These are phyloP conservation scores for Neodiprion lecontei DNA, from an alignment of 1,140 invertebrate species.

Conservation along the genomic window DNA sequence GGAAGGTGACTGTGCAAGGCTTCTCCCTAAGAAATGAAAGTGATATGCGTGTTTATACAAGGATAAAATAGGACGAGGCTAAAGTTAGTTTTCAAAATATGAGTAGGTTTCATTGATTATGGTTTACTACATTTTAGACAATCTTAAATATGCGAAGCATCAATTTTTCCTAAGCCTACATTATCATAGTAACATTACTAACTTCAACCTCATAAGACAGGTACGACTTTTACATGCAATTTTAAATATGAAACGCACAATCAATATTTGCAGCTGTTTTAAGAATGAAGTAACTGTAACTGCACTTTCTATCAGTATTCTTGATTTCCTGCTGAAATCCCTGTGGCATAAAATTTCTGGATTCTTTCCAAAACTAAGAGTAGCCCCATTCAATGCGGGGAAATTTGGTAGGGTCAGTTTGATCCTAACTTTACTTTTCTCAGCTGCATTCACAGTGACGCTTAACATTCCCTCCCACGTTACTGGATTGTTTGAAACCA, in stretches of 20 bases:
- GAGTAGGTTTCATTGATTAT: too few relatives aligned
- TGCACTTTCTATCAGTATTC: constrained; percentile 23
- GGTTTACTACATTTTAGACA: too few relatives aligned
- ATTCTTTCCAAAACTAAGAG: constrained; percentile 38
- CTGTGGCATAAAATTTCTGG: constrained; percentile 32
- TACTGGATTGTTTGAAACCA: constrained; percentile 36
- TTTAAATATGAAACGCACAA: constrained; percentile 28
- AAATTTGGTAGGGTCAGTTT: constrained; percentile 44
- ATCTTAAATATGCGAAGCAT: too few relatives aligned
- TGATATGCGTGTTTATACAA: neutral
- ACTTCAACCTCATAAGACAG: too few relatives aligned
- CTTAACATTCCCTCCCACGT: constrained; percentile 45
- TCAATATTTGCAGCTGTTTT: constrained; percentile 35
- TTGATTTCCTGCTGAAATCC: constrained; percentile 34
- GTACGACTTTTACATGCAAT: too few relatives aligned
- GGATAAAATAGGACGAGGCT: too few relatives aligned
- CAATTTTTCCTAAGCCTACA: neutral
- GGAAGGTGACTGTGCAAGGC: neutral
- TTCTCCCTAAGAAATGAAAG: neutral
- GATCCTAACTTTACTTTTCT: constrained; percentile 33
- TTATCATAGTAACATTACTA: constrained; percentile 20
- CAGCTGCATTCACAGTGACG: constrained; percentile 10
- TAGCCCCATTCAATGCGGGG: constrained; percentile 35
- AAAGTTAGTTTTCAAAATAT: too few relatives aligned
- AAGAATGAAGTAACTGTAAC: constrained; percentile 39